Conservation (phyloP, 2,888 invertebrate species). For the Nipponacmea schrenckii region DNA sequence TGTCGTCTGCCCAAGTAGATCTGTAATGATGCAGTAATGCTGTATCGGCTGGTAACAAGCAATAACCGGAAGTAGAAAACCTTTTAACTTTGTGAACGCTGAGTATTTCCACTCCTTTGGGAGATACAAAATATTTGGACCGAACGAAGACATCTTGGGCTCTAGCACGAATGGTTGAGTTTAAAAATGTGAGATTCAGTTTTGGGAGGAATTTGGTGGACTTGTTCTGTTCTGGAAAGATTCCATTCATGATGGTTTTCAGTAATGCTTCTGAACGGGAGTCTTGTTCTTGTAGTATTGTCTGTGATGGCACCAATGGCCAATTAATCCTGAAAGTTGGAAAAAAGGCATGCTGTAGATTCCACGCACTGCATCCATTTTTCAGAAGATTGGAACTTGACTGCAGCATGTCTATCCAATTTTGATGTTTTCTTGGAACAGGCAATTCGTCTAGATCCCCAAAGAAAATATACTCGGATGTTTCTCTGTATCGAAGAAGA, state of each 20-base stretch:
- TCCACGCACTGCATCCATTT: conserved; percentile 20
- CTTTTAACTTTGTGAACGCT: conserved; percentile 39
- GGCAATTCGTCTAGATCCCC: conserved; percentile 61
- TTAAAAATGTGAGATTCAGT: too few relatives aligned
- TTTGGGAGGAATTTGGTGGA: too few relatives aligned
- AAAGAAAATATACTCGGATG: conserved; percentile 47
- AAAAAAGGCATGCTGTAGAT: conserved; percentile 42
- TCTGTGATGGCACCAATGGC: too few relatives aligned
- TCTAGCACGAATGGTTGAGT: too few relatives aligned
- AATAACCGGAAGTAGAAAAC: conserved; percentile 8
- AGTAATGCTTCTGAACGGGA: too few relatives aligned
- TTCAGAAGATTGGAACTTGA: conserved; percentile 2
- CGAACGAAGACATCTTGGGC: too few relatives aligned
- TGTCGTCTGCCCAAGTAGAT: conserved; percentile 29
- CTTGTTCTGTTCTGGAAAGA: too few relatives aligned
- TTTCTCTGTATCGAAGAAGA: conserved; percentile 47
- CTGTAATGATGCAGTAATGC: conserved; percentile 45
- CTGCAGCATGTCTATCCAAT: conserved; percentile 37
- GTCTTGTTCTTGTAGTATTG: too few relatives aligned
- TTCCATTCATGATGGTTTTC: too few relatives aligned
- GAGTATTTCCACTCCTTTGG: conserved; percentile 31
- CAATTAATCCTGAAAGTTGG: too few relatives aligned
- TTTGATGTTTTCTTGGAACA: conserved; percentile 41
- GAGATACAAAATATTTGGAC: conserved; percentile 40
- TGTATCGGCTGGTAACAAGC: conserved; percentile 4